A percentile compares a stretch with the other conserved stretches of the same genome.
Evolutionary conservation across 2,113 vertebrate species (phyloP).

Genomic region (Dendrocopos noguchii): DNA sequence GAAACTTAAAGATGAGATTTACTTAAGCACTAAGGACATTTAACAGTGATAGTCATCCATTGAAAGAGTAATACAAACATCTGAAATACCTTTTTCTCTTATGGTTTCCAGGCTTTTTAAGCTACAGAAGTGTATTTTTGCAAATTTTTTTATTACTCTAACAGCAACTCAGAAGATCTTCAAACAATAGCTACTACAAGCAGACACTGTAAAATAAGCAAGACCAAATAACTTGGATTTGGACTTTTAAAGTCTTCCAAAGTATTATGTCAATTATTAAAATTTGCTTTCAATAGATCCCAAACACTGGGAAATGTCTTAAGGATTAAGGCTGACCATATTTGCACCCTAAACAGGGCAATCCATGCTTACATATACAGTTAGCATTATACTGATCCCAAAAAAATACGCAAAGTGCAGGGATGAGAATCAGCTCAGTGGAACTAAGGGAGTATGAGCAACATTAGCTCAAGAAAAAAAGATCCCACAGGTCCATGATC

Average conservation of each 20-base stretch:
- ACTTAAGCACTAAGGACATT: not conserved
- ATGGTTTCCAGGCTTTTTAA: too few species aligned
- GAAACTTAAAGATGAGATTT: not conserved
- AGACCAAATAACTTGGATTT: not conserved
- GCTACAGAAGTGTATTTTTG: too few species aligned
- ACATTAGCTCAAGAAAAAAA: not conserved
- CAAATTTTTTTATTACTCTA: not conserved
- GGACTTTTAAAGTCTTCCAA: not conserved
- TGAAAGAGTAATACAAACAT: too few species aligned
- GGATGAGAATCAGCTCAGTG: not conserved
- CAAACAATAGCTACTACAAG: not conserved
- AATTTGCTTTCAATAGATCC: not conserved
- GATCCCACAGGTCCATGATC: not conserved
- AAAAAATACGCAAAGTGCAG: not conserved
- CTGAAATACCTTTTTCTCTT: too few species aligned
- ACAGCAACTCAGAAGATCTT: not conserved
- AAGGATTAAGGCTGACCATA: not conserved
- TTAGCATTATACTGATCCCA: not conserved
- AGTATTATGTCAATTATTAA: not conserved
- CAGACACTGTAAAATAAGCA: not conserved
- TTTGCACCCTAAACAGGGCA: not conserved
- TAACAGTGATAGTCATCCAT: not conserved
- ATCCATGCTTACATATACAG: not conserved
- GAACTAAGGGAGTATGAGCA: not conserved
- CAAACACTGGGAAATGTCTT: not conserved